Evolutionary conservation across 2,888 invertebrate genomes (phyloP), one percentile per base, ranked within the genome.

Genomic region (Catocala sponsa): DNA sequence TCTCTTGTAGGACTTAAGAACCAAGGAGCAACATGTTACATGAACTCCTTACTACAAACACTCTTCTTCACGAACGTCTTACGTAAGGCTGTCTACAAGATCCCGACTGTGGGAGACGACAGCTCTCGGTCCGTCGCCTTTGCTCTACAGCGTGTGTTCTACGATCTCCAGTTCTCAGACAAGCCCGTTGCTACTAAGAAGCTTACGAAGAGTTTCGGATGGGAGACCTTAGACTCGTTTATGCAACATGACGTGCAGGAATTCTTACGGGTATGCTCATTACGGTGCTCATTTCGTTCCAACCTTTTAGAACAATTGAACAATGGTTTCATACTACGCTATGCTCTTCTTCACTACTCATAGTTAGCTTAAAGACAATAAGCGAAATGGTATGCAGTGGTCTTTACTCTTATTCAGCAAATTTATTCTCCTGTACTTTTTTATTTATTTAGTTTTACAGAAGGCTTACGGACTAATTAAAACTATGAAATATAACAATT

Each of bases 11-110:
- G 99, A 13, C 95, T 99, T 49, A 99, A 99, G 91, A 99, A 99
- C 91, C 99, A 99, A 95, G 99, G 99, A 54, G 99, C 99, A 43
- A 99, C 99, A 0, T 99, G 99, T 91, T 99, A 99, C 90, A 99
- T 99, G 99, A 99, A 99, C 89, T 99, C 99, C 0, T 95, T 99
- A 46, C 95, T 99, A 38, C 99, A 99, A 94, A 99, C 99, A 0
- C 94, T 99, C 10, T 99, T 98, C 94, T 99, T 99, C 91, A 99
- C 99, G 6, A 99, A 99, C 92, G 96, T 97, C 68, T 89, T 97
- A 63, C 95, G 97, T 47, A 96, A 98, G 95, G 99, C 99, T 35
- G 99, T 99, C 15, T 99, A 99, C 89, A 97, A 99, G 92, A 99
- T 99, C 96, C 99, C 99, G 13, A 99, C 99, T 5, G 99, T 99